Base-by-base conservation (phyloP, 2,888 invertebrate species). In the Junonia oenone region DNA sequence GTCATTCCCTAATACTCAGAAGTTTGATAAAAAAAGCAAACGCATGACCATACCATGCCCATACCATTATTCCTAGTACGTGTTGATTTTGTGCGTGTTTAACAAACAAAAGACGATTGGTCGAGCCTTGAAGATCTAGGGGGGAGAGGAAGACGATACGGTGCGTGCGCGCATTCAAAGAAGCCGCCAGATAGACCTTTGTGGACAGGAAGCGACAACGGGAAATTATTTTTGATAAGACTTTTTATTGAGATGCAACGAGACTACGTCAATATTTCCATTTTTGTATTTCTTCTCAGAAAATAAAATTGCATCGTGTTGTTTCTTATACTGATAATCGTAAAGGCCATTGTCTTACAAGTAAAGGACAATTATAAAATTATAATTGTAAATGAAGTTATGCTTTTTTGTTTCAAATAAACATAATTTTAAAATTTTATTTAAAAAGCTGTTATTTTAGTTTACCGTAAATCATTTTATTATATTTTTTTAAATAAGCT, bases 61-160 rank as follows among this genome's bases (percentile, higher is more conserved):
- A n/a, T n/a, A n/a, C n/a, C n/a, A n/a, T 66, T 76, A 73, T 76
- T 77, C 69, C 68, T 63, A 71, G 69, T 74, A 72, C 78, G 75
- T 78, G 82, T 83, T 78, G 77, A 78, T 79, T 84, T 83, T 83
- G 76, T 83, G 75, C 68, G 74, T 69, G 71, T 78, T 83, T 78
- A 81, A 83, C 82, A 84, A 86, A 89, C 85, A 88, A 88, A 86
- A 83, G 81, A 68, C 72, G 76, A 79, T 75, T 67, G 76, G 76
- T 66, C 72, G 69, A 68, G 73, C 75, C 71, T 68, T 69, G 56
- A 59, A 51, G 70, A 59, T 47, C 62, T 51, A 63, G 61, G 58
- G 61, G 56, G 58, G 56, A 63, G 63, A 61, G 65, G 60, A 63
- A 60, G 59, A 64, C 70, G 83, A 79, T 75, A 83, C 83, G 82